These are phyloP conservation scores for Protodeltote pygarga DNA, from an alignment of 2,888 invertebrate species.

Conservation along the genomic window DNA sequence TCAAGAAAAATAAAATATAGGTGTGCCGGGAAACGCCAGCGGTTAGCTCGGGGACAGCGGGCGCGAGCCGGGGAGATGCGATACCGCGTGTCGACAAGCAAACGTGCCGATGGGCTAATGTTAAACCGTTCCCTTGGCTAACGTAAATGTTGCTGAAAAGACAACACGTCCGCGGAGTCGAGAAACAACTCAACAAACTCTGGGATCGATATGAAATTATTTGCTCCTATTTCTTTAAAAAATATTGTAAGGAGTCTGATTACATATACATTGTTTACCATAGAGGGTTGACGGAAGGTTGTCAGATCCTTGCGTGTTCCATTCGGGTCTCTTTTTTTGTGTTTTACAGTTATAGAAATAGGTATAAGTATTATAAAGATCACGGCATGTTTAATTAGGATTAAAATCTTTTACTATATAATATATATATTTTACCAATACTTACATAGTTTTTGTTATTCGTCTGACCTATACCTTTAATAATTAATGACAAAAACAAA, in stretches of 20 bases:
- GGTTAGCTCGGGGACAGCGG: slow-evolving; percentile 21
- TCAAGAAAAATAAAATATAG: slow-evolving; percentile 41
- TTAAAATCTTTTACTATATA: not conserved
- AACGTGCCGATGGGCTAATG: slow-evolving; percentile 40
- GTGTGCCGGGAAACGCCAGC: slow-evolving; percentile 10
- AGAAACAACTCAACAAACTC: too few species aligned
- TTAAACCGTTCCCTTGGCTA: slow-evolving; percentile 20
- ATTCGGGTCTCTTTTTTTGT: too few species aligned
- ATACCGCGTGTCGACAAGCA: slow-evolving; percentile 26
- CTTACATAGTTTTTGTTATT: slow-evolving; percentile 62
- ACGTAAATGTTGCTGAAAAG: slow-evolving; percentile 21
- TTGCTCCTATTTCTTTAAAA: too few species aligned
- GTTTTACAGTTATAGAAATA: too few species aligned
- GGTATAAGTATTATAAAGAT: too few species aligned
- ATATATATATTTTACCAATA: slow-evolving; percentile 12
- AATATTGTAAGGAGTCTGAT: too few species aligned
- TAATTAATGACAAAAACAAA: slow-evolving; percentile 44
- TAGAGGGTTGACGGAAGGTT: too few species aligned
- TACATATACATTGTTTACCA: too few species aligned
- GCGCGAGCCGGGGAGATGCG: slow-evolving; percentile 8
- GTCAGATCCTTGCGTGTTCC: too few species aligned
- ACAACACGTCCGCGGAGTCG: too few species aligned
- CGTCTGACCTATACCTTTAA: slow-evolving; percentile 48
- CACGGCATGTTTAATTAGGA: too few species aligned
- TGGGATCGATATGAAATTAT: too few species aligned